A percentile compares a stretch with the other conserved stretches of the same genome.
Evolutionary conservation across 1,140 invertebrate genomes (phyloP).

Genomic region (Musca domestica): DNA sequence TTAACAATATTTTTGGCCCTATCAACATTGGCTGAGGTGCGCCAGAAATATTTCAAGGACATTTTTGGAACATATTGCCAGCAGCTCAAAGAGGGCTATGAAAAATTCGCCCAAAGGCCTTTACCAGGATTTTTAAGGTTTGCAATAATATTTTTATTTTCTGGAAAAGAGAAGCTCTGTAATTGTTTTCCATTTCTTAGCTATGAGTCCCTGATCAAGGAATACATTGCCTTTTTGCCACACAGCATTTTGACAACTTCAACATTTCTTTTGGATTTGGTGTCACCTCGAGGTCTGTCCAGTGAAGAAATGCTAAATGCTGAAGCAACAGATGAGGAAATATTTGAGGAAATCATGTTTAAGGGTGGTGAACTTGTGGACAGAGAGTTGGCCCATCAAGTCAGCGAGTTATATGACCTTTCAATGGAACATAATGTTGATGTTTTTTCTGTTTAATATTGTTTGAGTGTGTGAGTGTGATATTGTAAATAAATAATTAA

Average conservation of each 20-base stretch:
- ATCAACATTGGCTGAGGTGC: slow-evolving; percentile 38
- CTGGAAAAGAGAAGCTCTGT: too few species aligned
- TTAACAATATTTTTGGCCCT: slow-evolving; percentile 37
- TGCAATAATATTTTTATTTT: too few species aligned
- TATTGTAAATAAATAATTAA: too few species aligned
- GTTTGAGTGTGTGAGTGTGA: too few species aligned
- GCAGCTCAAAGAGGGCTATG: slow-evolving; percentile 32
- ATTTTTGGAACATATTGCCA: slow-evolving; percentile 44
- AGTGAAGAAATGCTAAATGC: slow-evolving; percentile 31
- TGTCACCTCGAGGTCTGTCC: slow-evolving; percentile 28
- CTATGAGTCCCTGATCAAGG: slow-evolving; percentile 35
- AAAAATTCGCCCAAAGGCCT: slow-evolving; percentile 15
- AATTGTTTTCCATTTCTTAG: slow-evolving; percentile 26
- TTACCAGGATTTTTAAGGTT: slow-evolving; percentile 41
- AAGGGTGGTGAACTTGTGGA: slow-evolving; percentile 40
- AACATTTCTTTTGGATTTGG: slow-evolving; percentile 34
- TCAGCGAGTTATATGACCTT: slow-evolving; percentile 43
- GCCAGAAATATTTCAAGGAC: slow-evolving; percentile 36
- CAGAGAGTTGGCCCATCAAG: slow-evolving; percentile 40
- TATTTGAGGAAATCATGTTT: slow-evolving; percentile 19
- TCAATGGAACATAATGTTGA: slow-evolving; percentile 31
- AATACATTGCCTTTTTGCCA: slow-evolving; percentile 42
- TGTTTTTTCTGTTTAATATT: slow-evolving; percentile 30
- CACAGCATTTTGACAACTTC: slow-evolving; percentile 31
- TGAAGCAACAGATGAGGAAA: slow-evolving; percentile 23